Evolutionary conservation across 92 coral and sea anemone species (phyloP), one percentile per base, ranked within the genome.

Genomic region (Porites divaricata): DNA sequence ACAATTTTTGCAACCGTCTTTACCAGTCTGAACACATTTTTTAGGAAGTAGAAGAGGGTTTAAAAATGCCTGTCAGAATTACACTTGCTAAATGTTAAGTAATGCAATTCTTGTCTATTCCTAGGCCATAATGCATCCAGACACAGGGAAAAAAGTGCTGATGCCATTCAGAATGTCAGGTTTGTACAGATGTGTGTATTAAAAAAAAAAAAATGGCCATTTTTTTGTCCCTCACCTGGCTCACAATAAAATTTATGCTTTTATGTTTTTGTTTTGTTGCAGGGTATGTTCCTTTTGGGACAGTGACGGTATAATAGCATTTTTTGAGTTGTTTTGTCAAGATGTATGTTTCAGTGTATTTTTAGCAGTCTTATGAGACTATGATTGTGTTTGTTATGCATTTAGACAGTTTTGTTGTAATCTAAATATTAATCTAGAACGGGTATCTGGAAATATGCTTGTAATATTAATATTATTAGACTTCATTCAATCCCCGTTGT

Each of bases 91-190:
- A 75, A 63, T 20, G 45, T 35, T 35, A 35, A 35, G 45, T 35
- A 35, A 35, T 26, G 8, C 52, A 50, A 16, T 54, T 63, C 9
- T 68, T 41, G 11, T 73, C 54, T 66, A 22, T 75, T 87, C 64
- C 6, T 81, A 96, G 99, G 99, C 99, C 58, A 90, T 94, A 14
- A 84, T 96, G 45, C 99, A 96, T 70, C 99, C 99, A 0, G 99
- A 96, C 50, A 96, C 99, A 58, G 91, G 91, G 19, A 83, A 92
- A 45, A 96, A 91, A 76, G 90, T 96, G 52, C 79, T 96, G 24
- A 94, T 96, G 99, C 99, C 99, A 52, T 96, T 96, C 67, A 83
- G 99, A 75, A 96, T 96, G 99, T 92, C 99, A 90, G 99, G 98
- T 94, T 13, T 13, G 77, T 75, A 12, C 16, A 11, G 16, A 15